A percentile compares a stretch with the other conserved stretches of the same genome.
These are phyloP conservation scores for Elmis aenea DNA, from an alignment of 2,888 invertebrate species.

Conservation along the genomic window DNA sequence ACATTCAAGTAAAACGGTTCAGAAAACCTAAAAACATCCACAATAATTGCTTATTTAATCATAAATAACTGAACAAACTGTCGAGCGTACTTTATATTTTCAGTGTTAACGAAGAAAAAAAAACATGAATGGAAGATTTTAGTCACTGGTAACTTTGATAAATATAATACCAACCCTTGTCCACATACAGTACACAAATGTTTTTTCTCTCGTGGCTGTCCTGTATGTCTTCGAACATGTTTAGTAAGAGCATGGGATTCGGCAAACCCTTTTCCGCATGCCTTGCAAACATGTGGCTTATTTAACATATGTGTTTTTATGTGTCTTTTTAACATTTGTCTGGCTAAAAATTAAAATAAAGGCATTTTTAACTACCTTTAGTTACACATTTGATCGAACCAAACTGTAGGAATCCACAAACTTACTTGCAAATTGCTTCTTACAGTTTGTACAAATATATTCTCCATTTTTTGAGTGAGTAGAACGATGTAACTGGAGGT, in stretches of 20 bases:
- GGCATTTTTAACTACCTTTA: not conserved
- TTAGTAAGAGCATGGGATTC: conserved; percentile 52
- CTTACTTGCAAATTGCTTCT: conserved; percentile 51
- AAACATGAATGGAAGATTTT: not conserved
- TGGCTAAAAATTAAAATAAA: conserved; percentile 22
- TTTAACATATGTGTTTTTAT: conserved; percentile 51
- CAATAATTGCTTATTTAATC: too few relatives aligned
- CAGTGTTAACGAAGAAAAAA: too few relatives aligned
- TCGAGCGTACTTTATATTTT: too few relatives aligned
- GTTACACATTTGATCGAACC: too few relatives aligned
- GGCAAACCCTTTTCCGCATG: conserved; percentile 51
- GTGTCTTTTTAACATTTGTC: conserved; percentile 48
- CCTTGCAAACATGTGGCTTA: conserved; percentile 50
- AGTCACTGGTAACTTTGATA: not conserved
- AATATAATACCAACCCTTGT: conserved; percentile 24
- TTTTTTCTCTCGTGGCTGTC: conserved; percentile 48
- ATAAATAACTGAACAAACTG: too few relatives aligned
- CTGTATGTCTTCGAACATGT: conserved; percentile 52
- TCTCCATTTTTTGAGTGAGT: conserved; percentile 44
- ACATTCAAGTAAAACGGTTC: conserved; percentile 37
- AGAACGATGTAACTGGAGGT: conserved; percentile 49
- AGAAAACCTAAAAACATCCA: conserved; percentile 32
- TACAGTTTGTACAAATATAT: conserved; percentile 49
- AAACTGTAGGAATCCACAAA: conserved; percentile 9
- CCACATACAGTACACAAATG: conserved; percentile 50